Percentiles rank a stretch among this genome's conserved stretches.
phyloP scores from a whole-genome alignment of 2,797 vertebrate species.

The Alosa sapidissima region DNA sequence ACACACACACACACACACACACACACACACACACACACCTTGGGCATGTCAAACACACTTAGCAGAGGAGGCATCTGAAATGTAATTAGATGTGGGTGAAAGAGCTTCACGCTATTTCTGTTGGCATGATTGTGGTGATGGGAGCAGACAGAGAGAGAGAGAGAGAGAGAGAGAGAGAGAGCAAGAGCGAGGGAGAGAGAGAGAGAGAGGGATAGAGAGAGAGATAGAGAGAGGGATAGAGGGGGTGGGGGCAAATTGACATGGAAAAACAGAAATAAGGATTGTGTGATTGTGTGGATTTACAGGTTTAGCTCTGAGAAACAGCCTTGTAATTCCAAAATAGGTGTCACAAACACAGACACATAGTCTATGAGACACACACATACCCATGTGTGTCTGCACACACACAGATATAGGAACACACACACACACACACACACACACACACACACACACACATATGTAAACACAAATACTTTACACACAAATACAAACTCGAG shows the following conservation, averaged over 20 bases:
- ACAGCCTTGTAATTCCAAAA: neutral
- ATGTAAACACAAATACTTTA: neutral
- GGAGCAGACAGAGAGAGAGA: conserved; percentile 19
- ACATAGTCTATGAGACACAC: conserved; percentile 26
- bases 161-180: conserved; percentile 29
- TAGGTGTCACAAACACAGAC: neutral
- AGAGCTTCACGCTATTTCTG: conserved; percentile 30
- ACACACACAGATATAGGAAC: neutral
- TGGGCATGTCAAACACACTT: conserved; percentile 39
- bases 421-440: neutral
- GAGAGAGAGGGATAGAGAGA: neutral
- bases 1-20: neutral
- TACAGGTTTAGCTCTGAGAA: neutral
- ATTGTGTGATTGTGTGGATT: neutral
- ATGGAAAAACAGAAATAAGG: neutral
- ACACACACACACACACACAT: conserved; percentile 8
- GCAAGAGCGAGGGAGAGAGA: conserved; percentile 27
- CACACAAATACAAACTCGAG: neutral
- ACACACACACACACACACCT: neutral
- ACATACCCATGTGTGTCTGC: too few relatives aligned
- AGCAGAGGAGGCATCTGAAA: conserved; percentile 22
- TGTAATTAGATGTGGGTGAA: conserved; percentile 44
- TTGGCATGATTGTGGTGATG: conserved; percentile 24
- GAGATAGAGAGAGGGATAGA: neutral
- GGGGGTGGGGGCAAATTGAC: neutral